Conservation (phyloP, 2,113 vertebrate genomes). For the Osmerus mordax region DNA sequence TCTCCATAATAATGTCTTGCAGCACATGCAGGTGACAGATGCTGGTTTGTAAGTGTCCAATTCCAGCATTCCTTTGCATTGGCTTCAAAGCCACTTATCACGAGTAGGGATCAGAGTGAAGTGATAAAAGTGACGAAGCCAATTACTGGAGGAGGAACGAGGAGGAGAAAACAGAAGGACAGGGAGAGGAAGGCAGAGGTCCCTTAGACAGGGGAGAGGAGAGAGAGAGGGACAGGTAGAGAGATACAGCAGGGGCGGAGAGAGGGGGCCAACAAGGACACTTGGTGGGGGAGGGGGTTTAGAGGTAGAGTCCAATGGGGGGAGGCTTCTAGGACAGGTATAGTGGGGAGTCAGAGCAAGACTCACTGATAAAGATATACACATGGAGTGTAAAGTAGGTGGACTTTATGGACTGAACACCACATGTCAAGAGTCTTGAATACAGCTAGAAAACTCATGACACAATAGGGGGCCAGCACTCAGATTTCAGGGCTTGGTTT, state of each 20-base stretch:
- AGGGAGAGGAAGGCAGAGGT: constrained; percentile 47
- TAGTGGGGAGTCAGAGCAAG: too few species aligned
- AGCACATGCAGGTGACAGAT: constrained; percentile 90
- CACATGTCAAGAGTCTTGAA: constrained; percentile 40
- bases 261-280: constrained; percentile 38
- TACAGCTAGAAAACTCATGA: constrained; percentile 81
- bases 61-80: constrained; percentile 89
- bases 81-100: constrained; percentile 81
- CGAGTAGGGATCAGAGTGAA: constrained; percentile 66
- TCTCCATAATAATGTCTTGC: constrained; percentile 56
- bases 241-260: constrained; percentile 39
- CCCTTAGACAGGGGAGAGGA: constrained; percentile 74
- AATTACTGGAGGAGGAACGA: constrained; percentile 75
- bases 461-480: constrained; percentile 81
- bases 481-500: constrained; percentile 90
- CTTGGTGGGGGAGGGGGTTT: constrained; percentile 13
- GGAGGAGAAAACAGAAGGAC: constrained; percentile 81
- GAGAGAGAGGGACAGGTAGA: constrained; percentile 26
- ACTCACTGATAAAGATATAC: not conserved
- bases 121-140: constrained; percentile 77
- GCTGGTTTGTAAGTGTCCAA: constrained; percentile 83
- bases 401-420: constrained; percentile 43
- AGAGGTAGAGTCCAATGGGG: too few species aligned
- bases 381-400: not conserved
- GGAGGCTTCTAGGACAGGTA: too few species aligned